Evolutionary conservation across 2,113 vertebrate species (phyloP).

Genomic region (Perca schrenkii): DNA sequence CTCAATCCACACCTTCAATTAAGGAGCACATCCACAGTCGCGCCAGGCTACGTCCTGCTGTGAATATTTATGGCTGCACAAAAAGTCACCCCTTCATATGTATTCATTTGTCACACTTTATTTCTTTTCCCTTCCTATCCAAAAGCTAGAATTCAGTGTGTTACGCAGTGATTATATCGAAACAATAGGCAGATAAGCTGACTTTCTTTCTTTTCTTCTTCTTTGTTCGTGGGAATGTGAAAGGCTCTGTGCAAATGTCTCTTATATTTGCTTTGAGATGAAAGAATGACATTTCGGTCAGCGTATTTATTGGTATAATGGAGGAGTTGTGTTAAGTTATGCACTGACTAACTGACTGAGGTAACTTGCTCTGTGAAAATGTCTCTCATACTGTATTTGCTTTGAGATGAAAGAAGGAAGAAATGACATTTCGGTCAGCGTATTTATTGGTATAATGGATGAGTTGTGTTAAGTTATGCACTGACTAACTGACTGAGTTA

Average conservation of each 20-base stretch:
- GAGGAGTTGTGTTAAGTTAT: background rate
- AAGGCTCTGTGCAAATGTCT: background rate
- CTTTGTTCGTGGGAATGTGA: background rate
- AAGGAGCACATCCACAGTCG: conserved; percentile 48
- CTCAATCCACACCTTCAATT: conserved; percentile 63
- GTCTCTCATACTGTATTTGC: background rate
- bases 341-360: background rate
- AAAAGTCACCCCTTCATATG: conserved; percentile 42
- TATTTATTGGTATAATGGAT: conserved; percentile 4
- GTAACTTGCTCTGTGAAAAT: background rate
- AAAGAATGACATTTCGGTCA: background rate
- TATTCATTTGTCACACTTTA: conserved; percentile 31
- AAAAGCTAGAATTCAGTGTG: background rate
- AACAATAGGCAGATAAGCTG: conserved; percentile 1
- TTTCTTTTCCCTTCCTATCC: conserved; percentile 1
- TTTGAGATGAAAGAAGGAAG: conserved; percentile 4
- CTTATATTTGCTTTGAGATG: background rate
- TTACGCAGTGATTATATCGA: background rate
- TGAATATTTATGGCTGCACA: conserved; percentile 59
- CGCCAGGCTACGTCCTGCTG: conserved; percentile 1
- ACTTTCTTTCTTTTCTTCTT: background rate
- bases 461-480: background rate
- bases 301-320: background rate
- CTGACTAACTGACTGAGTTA: background rate
- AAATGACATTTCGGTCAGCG: background rate